Evolutionary conservation across 2,797 vertebrate species (phyloP).

Genomic region (Enteromius viviparus): DNA sequence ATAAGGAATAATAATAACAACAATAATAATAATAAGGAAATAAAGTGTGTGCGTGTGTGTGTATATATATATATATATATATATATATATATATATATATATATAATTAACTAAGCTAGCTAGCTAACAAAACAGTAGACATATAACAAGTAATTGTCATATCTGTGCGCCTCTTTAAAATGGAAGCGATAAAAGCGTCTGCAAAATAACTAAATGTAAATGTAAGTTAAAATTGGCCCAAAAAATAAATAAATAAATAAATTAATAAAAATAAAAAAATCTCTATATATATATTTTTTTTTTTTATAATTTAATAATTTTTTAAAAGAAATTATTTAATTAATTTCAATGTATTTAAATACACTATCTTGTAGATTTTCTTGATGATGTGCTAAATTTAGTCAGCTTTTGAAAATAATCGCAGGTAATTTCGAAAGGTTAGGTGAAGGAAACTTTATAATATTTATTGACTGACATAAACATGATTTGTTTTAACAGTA

Average conservation of each 20-base stretch:
- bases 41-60: too few species aligned
- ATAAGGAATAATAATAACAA: too few species aligned
- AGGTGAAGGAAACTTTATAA: background rate
- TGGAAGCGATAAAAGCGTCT: too few species aligned
- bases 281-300: too few species aligned
- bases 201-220: too few species aligned
- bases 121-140: background rate
- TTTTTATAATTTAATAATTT: too few species aligned
- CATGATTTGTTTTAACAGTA: background rate
- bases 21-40: too few species aligned
- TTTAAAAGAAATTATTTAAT: too few species aligned
- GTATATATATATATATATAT: background rate
- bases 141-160: background rate
- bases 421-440: background rate
- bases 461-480: background rate
- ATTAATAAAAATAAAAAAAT: too few species aligned
- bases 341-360: background rate
- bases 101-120: background rate
- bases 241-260: too few species aligned
- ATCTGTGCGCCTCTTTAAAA: too few species aligned
- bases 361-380: background rate
- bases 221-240: background rate
- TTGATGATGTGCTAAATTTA: background rate
- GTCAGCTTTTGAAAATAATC: background rate
- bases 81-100: background rate